A percentile compares a stretch with the other conserved stretches of the same genome.
These are phyloP conservation scores for Aproaerema taeniolella DNA, from an alignment of 2,888 invertebrate species.

Conservation along the genomic window DNA sequence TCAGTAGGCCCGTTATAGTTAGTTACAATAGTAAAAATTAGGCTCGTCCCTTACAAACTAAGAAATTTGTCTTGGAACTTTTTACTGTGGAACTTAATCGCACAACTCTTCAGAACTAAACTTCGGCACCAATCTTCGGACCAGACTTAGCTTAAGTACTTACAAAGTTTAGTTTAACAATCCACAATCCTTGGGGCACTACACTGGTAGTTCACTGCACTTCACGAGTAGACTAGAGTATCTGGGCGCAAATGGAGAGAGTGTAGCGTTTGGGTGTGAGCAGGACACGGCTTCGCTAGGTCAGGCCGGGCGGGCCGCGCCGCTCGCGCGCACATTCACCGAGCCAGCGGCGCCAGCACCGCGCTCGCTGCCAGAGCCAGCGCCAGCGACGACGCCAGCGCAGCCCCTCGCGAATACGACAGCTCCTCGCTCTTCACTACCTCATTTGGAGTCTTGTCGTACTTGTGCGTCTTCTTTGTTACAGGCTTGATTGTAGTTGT, in stretches of 20 bases:
- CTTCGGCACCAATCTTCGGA: constrained; percentile 25
- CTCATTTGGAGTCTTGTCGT: constrained; percentile 93
- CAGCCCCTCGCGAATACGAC: constrained; percentile 80
- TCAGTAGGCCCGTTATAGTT: constrained; percentile 63
- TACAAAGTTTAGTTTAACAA: constrained; percentile 26
- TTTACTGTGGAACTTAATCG: constrained; percentile 31
- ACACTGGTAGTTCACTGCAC: constrained; percentile 21
- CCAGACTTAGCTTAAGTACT: constrained; percentile 32
- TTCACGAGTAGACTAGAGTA: constrained; percentile 67
- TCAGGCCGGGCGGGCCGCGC: constrained; percentile 62
- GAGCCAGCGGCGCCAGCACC: constrained; percentile 67
- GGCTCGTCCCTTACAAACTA: constrained; percentile 55
- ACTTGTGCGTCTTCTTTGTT: constrained; percentile 89
- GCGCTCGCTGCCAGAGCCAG: constrained; percentile 65
- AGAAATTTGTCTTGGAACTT: constrained; percentile 38
- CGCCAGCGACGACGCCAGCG: constrained; percentile 66
- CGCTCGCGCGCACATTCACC: constrained; percentile 74
- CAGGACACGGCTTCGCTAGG: constrained; percentile 63
- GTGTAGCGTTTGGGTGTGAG: constrained; percentile 57
- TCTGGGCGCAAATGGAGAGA: constrained; percentile 60
- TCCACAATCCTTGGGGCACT: constrained; percentile 34
- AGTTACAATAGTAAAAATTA: constrained; percentile 59
- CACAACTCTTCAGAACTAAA: constrained; percentile 29
- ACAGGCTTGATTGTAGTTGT: constrained; percentile 76
- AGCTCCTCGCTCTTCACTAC: constrained; percentile 95